Conservation (phyloP, 1,140 invertebrate genomes). For the Chlorops oryzae region DNA sequence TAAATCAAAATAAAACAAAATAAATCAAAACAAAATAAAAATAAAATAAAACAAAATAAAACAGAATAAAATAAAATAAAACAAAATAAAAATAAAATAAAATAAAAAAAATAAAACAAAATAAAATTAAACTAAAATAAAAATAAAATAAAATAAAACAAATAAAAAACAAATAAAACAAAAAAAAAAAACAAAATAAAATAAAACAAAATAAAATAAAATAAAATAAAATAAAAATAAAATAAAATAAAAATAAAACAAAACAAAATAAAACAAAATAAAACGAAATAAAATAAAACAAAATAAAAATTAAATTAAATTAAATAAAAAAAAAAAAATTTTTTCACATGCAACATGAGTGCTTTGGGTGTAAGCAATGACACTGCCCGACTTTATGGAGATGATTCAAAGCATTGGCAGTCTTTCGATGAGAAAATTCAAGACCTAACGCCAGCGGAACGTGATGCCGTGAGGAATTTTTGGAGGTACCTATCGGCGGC, state of each 20-base stretch:
- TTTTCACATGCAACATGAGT: too few relatives aligned
- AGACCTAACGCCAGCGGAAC: constrained; percentile 39
- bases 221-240: neutral
- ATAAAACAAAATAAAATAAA: neutral
- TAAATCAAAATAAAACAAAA: neutral
- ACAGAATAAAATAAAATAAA: neutral
- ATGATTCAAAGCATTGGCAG: constrained; percentile 30
- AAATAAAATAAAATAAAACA: neutral
- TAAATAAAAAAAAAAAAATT: neutral
- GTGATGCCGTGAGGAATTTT: constrained; percentile 43
- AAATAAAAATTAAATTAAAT: neutral
- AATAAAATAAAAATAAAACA: neutral
- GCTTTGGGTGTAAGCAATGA: constrained; percentile 25
- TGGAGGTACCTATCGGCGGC: too few relatives aligned
- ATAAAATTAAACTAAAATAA: neutral
- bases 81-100: too few relatives aligned
- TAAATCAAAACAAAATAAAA: neutral
- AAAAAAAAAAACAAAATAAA: neutral
- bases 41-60: neutral
- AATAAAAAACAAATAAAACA: too few relatives aligned
- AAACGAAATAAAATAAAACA: neutral
- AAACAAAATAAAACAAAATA: neutral
- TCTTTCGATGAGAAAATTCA: constrained; percentile 37
- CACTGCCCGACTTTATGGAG: neutral
- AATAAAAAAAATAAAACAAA: neutral